These are phyloP conservation scores for Noctua janthe DNA, from an alignment of 2,888 invertebrate species.

Conservation along the genomic window DNA sequence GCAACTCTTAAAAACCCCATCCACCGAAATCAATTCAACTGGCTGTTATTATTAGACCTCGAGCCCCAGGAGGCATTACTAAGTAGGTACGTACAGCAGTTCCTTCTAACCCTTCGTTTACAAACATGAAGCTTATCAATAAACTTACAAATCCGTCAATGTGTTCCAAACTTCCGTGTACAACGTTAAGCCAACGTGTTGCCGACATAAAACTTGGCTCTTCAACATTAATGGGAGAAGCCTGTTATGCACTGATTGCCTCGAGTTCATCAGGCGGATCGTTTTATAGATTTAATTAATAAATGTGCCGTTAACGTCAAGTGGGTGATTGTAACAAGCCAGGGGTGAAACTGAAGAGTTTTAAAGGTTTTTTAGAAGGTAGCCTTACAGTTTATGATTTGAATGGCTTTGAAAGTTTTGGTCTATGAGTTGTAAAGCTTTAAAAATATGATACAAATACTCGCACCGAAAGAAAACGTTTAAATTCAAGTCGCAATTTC, in stretches of 20 bases:
- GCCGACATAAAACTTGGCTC: constrained; percentile 36
- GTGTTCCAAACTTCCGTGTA: background rate
- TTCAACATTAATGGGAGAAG: constrained; percentile 43
- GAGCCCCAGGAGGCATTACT: background rate
- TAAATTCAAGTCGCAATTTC: background rate
- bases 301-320: constrained; percentile 46
- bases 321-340: constrained; percentile 23
- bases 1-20: background rate
- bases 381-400: constrained; percentile 11
- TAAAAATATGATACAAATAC: background rate
- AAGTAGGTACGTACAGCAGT: background rate
- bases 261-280: constrained; percentile 36
- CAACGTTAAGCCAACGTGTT: constrained; percentile 17
- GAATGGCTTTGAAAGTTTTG: background rate
- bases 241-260: constrained; percentile 50
- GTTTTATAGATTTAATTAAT: constrained; percentile 59
- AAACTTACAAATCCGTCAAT: constrained; percentile 14
- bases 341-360: constrained; percentile 23
- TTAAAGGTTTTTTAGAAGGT: constrained; percentile 15
- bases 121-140: constrained; percentile 14
- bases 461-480: background rate
- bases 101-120: too few relatives aligned
- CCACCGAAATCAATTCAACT: background rate
- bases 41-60: too few relatives aligned
- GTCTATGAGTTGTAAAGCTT: background rate